Conservation (phyloP, 2,113 vertebrate species). For the Caretta caretta region DNA sequence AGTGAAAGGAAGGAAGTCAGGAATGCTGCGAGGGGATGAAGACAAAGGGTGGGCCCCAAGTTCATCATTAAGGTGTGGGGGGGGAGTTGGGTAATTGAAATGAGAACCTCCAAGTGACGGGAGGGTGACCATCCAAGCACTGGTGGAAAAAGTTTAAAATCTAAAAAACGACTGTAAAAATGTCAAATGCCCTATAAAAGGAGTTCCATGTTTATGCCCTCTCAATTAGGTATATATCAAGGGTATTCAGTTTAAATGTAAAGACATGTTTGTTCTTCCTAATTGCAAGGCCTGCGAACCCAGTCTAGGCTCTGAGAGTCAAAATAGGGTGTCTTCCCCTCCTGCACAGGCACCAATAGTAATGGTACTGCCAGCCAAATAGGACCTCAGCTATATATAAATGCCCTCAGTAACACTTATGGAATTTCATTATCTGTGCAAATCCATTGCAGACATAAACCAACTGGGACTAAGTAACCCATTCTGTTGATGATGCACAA, state of each 20-base stretch:
- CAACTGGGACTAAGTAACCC: background rate
- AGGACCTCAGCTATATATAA: background rate
- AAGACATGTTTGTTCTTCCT: background rate
- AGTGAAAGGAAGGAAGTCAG: background rate
- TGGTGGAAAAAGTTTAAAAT: conserved; percentile 2
- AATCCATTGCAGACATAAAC: background rate
- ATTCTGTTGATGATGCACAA: background rate
- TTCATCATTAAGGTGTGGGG: background rate
- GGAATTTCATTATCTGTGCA: background rate
- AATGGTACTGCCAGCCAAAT: background rate
- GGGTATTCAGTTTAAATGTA: background rate
- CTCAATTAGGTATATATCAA: background rate
- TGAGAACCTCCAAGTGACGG: background rate
- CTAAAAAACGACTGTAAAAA: background rate
- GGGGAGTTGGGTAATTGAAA: background rate
- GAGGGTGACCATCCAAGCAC: background rate
- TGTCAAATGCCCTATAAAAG: background rate
- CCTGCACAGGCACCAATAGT: background rate
- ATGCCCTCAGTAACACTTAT: background rate
- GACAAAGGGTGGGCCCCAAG: background rate
- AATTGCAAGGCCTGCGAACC: background rate
- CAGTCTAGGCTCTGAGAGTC: background rate
- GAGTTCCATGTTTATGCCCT: background rate
- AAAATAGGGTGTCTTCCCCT: background rate
- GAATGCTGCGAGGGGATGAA: background rate